Conservation (phyloP, 1,140 invertebrate genomes). For the Octopus bimaculoides region DNA sequence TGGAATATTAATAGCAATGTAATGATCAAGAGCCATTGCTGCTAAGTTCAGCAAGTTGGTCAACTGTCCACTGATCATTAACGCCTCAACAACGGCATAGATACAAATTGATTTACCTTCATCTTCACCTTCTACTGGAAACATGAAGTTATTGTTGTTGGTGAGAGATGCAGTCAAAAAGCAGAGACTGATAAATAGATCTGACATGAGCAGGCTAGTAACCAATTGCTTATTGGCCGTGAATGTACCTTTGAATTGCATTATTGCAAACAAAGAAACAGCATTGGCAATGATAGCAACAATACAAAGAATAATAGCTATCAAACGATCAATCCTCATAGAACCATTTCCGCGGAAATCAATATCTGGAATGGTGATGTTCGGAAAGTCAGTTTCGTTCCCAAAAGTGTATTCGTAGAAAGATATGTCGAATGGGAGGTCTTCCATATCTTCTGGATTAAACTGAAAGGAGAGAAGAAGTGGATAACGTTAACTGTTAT, state of each 20-base stretch:
- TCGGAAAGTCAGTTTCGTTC: not conserved
- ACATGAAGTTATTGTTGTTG: slow-evolving; percentile 14
- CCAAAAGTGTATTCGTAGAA: not conserved
- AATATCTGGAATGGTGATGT: not conserved
- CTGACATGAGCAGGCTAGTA: slow-evolving; percentile 40
- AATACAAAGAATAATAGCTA: slow-evolving; percentile 32
- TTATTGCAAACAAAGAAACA: slow-evolving; percentile 35
- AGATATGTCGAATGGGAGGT: not conserved
- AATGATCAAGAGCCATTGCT: slow-evolving; percentile 71
- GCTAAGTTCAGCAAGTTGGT: slow-evolving; percentile 68
- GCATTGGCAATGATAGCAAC: slow-evolving; percentile 34
- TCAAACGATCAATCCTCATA: slow-evolving; percentile 15
- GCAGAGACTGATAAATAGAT: slow-evolving; percentile 40
- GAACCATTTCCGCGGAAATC: not conserved
- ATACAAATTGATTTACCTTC: slow-evolving; percentile 31
- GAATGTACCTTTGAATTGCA: slow-evolving; percentile 28
- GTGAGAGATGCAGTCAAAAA: slow-evolving; percentile 26
- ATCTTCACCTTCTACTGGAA: slow-evolving; percentile 16
- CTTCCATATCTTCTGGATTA: not conserved
- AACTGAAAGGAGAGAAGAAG: no score
- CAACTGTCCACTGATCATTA: slow-evolving; percentile 37
- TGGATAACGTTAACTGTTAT: no score
- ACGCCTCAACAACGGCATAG: slow-evolving; percentile 29
- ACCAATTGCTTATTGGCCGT: slow-evolving; percentile 46
- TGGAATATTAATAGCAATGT: slow-evolving; percentile 82